These are phyloP conservation scores for Alectoris magna DNA, from an alignment of 2,797 vertebrate species.

Conservation along the genomic window DNA sequence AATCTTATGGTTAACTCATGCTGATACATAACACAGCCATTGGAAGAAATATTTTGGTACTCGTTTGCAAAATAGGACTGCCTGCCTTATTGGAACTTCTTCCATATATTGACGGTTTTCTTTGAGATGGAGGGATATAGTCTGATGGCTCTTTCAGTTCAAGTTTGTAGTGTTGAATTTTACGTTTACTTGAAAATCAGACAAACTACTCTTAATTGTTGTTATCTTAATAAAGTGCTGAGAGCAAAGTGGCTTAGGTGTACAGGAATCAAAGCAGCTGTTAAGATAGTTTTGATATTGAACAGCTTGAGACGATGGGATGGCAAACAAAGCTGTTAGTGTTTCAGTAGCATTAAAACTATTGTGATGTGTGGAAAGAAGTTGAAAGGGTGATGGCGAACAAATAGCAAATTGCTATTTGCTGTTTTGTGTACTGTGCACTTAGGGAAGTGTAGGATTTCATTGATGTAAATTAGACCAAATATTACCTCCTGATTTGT, in stretches of 20 bases:
- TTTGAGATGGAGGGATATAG: neutral
- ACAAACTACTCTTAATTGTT: conserved; percentile 12
- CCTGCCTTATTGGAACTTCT: neutral
- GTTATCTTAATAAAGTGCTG: neutral
- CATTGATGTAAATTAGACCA: neutral
- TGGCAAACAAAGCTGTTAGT: neutral
- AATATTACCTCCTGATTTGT: neutral
- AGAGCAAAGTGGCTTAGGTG: neutral
- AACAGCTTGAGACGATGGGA: neutral
- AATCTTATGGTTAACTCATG: neutral
- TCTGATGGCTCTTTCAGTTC: neutral
- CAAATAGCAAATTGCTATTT: neutral
- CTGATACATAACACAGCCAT: too few relatives aligned
- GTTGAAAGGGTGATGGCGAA: neutral
- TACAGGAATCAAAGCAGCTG: neutral
- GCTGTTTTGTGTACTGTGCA: neutral
- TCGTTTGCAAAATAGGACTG: neutral
- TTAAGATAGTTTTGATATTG: neutral
- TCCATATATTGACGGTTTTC: neutral
- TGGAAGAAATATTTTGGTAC: neutral
- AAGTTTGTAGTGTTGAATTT: neutral
- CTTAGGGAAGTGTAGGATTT: neutral
- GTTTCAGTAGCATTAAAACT: neutral
- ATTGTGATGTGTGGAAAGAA: neutral
- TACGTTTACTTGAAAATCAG: neutral